A percentile compares a stretch with the other conserved stretches of the same genome.
These are phyloP conservation scores for Brienomyrus brachyistius DNA, from an alignment of 2,113 vertebrate species.

Conservation along the genomic window DNA sequence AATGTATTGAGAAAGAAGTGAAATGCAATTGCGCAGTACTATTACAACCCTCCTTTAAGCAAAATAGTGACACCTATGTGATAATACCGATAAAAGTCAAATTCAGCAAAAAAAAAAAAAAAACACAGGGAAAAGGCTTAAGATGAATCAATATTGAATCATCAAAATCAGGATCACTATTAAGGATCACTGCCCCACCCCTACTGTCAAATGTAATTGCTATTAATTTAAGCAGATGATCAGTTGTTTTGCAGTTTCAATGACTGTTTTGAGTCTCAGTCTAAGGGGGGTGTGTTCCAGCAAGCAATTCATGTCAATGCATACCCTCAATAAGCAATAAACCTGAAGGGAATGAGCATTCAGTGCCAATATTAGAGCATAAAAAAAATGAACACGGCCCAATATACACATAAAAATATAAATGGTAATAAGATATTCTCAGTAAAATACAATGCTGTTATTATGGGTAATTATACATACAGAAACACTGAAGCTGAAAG, in stretches of 20 bases:
- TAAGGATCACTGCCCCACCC: not conserved
- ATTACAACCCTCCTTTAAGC: not conserved
- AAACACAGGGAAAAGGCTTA: not conserved
- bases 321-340: not conserved
- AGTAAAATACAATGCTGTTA: not conserved
- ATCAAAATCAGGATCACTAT: not conserved
- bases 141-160: not conserved
- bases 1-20: not conserved
- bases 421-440: not conserved
- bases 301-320: not conserved
- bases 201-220: not conserved
- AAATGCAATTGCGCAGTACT: not conserved
- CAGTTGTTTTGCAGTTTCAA: not conserved
- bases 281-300: not conserved
- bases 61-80: not conserved
- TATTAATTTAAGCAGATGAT: not conserved
- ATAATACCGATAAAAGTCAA: not conserved
- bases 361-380: not conserved
- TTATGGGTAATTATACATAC: not conserved
- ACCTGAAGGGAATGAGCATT: not conserved
- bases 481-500: not conserved
- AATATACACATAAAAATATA: not conserved
- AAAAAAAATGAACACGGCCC: not conserved
- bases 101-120: not conserved
- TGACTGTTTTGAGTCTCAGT: not conserved